Conservation (phyloP, 2,113 vertebrate genomes). For the Sinocyclocheilus anshuiensis region DNA sequence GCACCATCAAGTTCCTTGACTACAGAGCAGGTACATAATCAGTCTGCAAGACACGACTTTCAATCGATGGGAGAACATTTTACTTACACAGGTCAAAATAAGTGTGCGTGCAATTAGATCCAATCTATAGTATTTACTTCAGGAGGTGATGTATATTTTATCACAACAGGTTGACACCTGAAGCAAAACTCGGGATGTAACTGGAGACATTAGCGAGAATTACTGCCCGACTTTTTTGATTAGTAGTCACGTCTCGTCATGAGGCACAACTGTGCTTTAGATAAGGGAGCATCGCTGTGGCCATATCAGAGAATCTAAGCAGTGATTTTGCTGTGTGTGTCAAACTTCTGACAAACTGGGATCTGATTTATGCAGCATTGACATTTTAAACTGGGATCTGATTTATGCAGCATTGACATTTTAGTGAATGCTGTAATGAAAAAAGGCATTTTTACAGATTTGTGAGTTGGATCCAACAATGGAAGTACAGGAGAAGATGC, state of each 20-base stretch:
- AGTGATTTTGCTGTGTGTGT: conserved; percentile 12
- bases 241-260: conserved; percentile 20
- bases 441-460: conserved; percentile 24
- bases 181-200: background rate
- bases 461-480: conserved; percentile 18
- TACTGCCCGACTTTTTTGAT: conserved; percentile 14
- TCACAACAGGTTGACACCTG: conserved; percentile 26
- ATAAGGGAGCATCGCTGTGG: conserved; percentile 16
- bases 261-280: conserved; percentile 28
- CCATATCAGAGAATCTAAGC: conserved; percentile 38
- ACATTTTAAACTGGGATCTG: conserved; percentile 32
- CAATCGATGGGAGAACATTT: background rate
- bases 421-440: background rate
- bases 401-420: conserved; percentile 31
- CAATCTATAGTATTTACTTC: conserved; percentile 23
- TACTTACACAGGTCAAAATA: background rate
- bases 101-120: conserved; percentile 6
- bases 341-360: conserved; percentile 40
- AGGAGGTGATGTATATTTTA: conserved; percentile 30
- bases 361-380: conserved; percentile 22
- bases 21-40: background rate
- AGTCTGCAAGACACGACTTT: background rate
- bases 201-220: background rate
- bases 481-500: background rate
- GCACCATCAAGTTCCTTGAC: conserved; percentile 15